Base-by-base conservation (phyloP, 64 coral and sea anemone genomes). In the Stichodactyla helianthus region DNA sequence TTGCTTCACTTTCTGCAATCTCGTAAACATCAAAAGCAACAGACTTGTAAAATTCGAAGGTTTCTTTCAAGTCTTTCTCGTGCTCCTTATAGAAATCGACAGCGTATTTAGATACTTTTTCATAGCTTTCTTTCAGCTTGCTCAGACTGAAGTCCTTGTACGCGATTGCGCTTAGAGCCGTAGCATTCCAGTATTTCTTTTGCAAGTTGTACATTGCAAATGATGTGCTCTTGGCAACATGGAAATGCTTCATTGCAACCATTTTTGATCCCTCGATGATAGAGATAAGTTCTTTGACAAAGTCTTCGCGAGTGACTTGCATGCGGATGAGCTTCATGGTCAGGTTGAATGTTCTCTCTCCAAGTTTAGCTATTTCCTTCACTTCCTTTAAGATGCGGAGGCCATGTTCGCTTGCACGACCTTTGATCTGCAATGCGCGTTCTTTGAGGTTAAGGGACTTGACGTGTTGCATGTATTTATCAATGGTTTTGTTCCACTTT, bases 21-120 rank as follows among this genome's bases (percentile, higher is more conserved):
- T 88, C 77, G 54, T 96, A 96, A 51, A 90, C 59, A 5, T 89
- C 82, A 50, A 15, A 23, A 6, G 65, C 20, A n/a, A 93, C 9
- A 16, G 89, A 57, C 80, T 96, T 93, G 82, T 96, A 96, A 85
- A 92, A 54, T 27, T 87, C 82, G 54, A 90, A 96, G 15, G 91
- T 84, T 79, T 79, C 22, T 31, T 82, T 61, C 20, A 27, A 61
- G 52, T 91, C 91, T 18, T 90, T 67, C 23, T 89, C 84, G 59
- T 96, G 91, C 18, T 96, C 91, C 16, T 88, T 87, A 55, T 87
- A 93, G 31, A 93, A 90, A 17, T 78, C 87, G 6, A 86, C n/a
- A 0, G 82, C 55, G 52, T 90, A 87, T 67, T 88, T 85, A 52
- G 58, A 85, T 19, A 88, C 51, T 20, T 58, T 26, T 35, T 87